These are phyloP conservation scores for Gambusia yucatana DNA, from an alignment of 2,797 vertebrate genomes.

Conservation along the genomic window DNA sequence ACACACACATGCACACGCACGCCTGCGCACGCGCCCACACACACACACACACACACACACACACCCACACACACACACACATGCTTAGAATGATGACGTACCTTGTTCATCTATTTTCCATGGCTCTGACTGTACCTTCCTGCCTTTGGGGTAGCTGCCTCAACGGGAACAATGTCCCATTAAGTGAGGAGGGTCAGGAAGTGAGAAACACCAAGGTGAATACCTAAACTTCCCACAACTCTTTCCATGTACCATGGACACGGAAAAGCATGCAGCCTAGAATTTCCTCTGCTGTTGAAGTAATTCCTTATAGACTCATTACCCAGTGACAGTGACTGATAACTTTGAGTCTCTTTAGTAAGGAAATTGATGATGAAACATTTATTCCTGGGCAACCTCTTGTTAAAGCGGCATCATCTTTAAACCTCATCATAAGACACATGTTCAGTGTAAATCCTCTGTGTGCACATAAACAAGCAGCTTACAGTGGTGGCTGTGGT, in stretches of 20 bases:
- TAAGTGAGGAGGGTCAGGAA: constrained; percentile 78
- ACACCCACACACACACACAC: background rate
- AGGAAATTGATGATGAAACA: background rate
- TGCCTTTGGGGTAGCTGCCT: constrained; percentile 62
- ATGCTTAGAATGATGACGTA: constrained; percentile 45
- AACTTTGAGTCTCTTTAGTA: background rate
- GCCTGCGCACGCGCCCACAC: no score
- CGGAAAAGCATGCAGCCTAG: constrained; percentile 14
- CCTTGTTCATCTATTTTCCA: constrained; percentile 70
- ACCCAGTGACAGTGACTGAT: constrained; percentile 17
- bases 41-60: background rate
- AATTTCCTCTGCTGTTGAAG: constrained; percentile 22
- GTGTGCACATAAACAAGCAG: background rate
- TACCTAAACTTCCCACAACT: constrained; percentile 71
- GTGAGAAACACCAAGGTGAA: constrained; percentile 73
- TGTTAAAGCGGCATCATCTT: background rate
- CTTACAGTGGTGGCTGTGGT: background rate
- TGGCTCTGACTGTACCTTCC: constrained; percentile 73
- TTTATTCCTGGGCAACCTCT: background rate
- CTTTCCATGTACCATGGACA: constrained; percentile 69
- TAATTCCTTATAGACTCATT: constrained; percentile 32
- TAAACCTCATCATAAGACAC: background rate
- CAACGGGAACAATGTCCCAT: constrained; percentile 82
- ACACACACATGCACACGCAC: background rate
- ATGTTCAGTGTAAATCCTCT: background rate